Percentiles rank a stretch among this genome's conserved stretches.
These are phyloP conservation scores for Aphidoletes aphidimyza DNA, from an alignment of 2,888 invertebrate species.

Conservation along the genomic window DNA sequence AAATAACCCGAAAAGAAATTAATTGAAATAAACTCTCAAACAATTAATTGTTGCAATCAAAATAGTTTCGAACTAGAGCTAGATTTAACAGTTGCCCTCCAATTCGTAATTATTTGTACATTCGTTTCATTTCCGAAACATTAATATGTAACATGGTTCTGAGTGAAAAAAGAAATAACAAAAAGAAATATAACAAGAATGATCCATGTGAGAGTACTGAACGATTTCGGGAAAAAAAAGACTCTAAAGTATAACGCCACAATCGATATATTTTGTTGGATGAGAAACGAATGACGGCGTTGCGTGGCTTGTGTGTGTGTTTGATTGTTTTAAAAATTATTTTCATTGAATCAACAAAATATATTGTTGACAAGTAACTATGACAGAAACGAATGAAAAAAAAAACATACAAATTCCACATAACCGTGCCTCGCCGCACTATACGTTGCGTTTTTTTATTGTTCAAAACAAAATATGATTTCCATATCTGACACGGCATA, in stretches of 20 bases:
- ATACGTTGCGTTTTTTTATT: not conserved
- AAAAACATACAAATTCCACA: slow-evolving; percentile 2
- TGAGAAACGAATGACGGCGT: too few relatives aligned
- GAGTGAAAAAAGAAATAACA: too few relatives aligned
- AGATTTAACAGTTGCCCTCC: not conserved
- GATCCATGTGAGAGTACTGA: too few relatives aligned
- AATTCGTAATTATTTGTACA: not conserved
- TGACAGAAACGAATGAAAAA: too few relatives aligned
- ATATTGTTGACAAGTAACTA: not conserved
- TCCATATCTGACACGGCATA: not conserved
- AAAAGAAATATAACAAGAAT: too few relatives aligned
- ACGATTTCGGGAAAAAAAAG: too few relatives aligned
- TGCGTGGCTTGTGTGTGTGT: too few relatives aligned
- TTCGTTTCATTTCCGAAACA: not conserved
- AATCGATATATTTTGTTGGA: too few relatives aligned
- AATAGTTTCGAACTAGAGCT: not conserved
- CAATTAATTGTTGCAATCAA: slow-evolving; percentile 33
- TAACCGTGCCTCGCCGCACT: not conserved
- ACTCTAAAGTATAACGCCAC: too few relatives aligned
- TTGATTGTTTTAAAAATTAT: too few relatives aligned
- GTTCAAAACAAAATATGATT: not conserved
- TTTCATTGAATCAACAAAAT: not conserved
- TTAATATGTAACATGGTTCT: too few relatives aligned
- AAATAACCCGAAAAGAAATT: too few relatives aligned
- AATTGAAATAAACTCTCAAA: slow-evolving; percentile 1